Conservation (phyloP, 2,797 vertebrate species). For the Anniella stebbinsi region DNA sequence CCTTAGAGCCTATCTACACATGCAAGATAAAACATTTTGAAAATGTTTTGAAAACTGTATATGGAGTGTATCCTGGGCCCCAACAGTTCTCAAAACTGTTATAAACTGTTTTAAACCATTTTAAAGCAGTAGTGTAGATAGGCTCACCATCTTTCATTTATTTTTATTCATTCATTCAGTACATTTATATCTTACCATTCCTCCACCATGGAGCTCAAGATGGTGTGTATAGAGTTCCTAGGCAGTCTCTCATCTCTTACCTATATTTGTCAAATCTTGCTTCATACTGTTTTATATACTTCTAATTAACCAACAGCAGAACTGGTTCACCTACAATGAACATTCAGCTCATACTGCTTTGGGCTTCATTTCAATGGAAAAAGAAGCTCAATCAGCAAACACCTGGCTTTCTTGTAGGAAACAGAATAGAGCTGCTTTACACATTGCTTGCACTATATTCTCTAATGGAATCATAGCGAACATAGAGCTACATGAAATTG, state of each 20-base stretch:
- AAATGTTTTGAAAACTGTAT: no score
- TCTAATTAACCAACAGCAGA: slow-evolving; percentile 36
- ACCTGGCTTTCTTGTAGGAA: slow-evolving; percentile 56
- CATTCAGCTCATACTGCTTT: slow-evolving; percentile 43
- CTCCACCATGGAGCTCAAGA: no score
- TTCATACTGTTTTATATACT: slow-evolving; percentile 9
- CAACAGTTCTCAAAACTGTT: no score
- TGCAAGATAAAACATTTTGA: no score
- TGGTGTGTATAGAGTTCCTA: background rate
- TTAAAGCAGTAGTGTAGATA: no score
- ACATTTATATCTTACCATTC: no score
- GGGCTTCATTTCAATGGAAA: slow-evolving; percentile 43
- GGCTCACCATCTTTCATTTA: no score
- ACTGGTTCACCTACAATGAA: slow-evolving; percentile 21
- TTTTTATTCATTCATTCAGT: no score
- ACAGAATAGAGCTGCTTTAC: slow-evolving; percentile 38
- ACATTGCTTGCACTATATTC: slow-evolving; percentile 26
- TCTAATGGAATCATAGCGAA: background rate
- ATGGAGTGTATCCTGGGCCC: no score
- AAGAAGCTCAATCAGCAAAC: slow-evolving; percentile 37
- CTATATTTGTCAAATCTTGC: background rate
- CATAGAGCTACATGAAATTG: background rate
- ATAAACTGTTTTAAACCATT: no score
- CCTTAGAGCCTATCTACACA: no score
- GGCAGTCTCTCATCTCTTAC: background rate